A percentile compares a stretch with the other conserved stretches of the same genome.
phyloP scores from a whole-genome alignment of 2,797 vertebrate species.

The Phylloscopus collybita region DNA sequence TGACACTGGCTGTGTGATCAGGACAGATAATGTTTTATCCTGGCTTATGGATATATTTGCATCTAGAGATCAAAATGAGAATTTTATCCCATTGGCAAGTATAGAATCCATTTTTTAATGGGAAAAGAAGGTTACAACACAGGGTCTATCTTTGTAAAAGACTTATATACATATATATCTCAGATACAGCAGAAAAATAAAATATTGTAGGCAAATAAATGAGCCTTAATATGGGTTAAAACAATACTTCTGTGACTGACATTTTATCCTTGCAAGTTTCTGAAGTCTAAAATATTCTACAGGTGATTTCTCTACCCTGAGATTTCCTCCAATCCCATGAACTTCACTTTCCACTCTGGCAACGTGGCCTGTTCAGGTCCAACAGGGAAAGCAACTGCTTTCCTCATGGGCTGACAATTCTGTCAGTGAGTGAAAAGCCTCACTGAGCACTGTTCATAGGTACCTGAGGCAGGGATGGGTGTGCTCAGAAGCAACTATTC shows the following conservation, averaged over 20 bases:
- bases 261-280: slow-evolving; percentile 58
- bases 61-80: slow-evolving; percentile 64
- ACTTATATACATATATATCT: not conserved
- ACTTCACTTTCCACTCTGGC: not conserved
- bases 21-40: slow-evolving; percentile 50
- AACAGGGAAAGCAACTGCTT: not conserved
- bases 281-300: not conserved
- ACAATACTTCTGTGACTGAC: not conserved
- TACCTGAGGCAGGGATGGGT: not conserved
- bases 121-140: slow-evolving; percentile 14
- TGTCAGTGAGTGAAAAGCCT: too few relatives aligned
- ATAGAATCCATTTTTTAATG: slow-evolving; percentile 36
- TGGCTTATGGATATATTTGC: slow-evolving; percentile 56
- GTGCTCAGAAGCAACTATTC: not conserved
- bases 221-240: slow-evolving; percentile 10
- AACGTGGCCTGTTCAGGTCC: not conserved
- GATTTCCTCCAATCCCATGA: not conserved
- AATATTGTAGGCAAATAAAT: slow-evolving; percentile 16
- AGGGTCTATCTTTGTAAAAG: not conserved
- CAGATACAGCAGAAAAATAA: slow-evolving; percentile 29
- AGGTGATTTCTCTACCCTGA: not conserved
- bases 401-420: not conserved
- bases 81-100: slow-evolving; percentile 61
- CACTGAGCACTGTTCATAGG: not conserved
- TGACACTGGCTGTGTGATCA: slow-evolving; percentile 28